Evolutionary conservation across 2,797 vertebrate species (phyloP).

Genomic region (Muscicapa comitata): DNA sequence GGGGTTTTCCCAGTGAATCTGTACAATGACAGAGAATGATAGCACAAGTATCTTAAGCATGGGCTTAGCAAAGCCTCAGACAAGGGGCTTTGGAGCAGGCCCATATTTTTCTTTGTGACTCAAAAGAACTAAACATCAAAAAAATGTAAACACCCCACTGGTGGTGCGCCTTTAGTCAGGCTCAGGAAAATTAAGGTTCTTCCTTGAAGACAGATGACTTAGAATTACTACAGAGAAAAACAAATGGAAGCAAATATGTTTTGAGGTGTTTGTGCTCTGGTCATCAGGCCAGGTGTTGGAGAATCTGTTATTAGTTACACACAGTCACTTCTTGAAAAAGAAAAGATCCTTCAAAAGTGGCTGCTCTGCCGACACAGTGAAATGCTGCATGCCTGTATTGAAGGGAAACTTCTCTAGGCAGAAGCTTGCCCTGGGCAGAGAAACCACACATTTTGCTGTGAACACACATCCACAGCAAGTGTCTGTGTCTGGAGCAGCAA

Average conservation of each 20-base stretch:
- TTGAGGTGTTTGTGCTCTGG: not conserved
- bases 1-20: not conserved
- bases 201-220: not conserved
- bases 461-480: not conserved
- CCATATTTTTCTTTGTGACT: not conserved
- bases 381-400: rapidly evolving
- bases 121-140: not conserved
- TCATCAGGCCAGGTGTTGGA: not conserved
- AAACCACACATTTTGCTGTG: not conserved
- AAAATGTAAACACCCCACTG: not conserved
- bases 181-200: not conserved
- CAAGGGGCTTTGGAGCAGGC: not conserved
- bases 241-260: not conserved
- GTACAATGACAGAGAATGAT: not conserved
- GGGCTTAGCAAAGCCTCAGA: not conserved
- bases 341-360: not conserved
- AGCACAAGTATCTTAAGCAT: not conserved
- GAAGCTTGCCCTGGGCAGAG: not conserved
- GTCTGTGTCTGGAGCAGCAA: not conserved
- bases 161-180: not conserved
- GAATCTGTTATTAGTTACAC: not conserved
- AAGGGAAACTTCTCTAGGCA: not conserved
- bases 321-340: not conserved
- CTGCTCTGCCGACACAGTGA: not conserved
- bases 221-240: not conserved